Evolutionary conservation across 2,797 vertebrate species (phyloP).

Genomic region (Pelobates cultripes): DNA sequence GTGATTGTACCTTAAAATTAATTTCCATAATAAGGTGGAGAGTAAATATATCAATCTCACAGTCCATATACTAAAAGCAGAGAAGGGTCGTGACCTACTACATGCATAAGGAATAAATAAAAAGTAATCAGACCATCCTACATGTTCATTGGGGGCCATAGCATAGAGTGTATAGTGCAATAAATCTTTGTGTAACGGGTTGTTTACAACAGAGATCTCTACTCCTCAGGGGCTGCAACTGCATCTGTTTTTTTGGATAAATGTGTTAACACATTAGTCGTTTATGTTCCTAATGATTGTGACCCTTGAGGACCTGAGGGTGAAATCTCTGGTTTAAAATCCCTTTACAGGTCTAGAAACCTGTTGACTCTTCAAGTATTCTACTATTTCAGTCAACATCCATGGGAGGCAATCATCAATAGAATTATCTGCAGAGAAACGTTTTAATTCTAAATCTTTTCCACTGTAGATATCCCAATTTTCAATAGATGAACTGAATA

Average conservation of each 20-base stretch:
- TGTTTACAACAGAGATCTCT: too few relatives aligned
- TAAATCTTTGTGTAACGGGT: not conserved
- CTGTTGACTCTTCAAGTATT: slow-evolving; percentile 6
- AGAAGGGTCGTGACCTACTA: too few relatives aligned
- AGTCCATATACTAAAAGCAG: too few relatives aligned
- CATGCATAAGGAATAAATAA: too few relatives aligned
- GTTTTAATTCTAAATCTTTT: slow-evolving; percentile 72
- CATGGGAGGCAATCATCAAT: slow-evolving; percentile 59
- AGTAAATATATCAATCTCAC: too few relatives aligned
- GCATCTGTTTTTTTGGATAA: too few relatives aligned
- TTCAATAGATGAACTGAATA: slow-evolving; percentile 82
- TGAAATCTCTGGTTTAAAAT: not conserved
- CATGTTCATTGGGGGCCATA: too few relatives aligned
- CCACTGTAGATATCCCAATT: slow-evolving; percentile 77
- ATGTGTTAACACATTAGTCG: too few relatives aligned
- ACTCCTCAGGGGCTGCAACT: too few relatives aligned
- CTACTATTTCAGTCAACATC: slow-evolving; percentile 25
- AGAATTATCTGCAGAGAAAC: slow-evolving; percentile 43
- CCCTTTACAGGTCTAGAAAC: not conserved
- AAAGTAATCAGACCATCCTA: too few relatives aligned
- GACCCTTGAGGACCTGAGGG: not conserved
- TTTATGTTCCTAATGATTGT: not conserved
- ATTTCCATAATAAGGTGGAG: too few relatives aligned
- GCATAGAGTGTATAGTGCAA: not conserved
- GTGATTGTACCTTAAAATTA: too few relatives aligned